These are phyloP conservation scores for Aphelinus atriplicis DNA, from an alignment of 1,140 invertebrate species.

Conservation along the genomic window DNA sequence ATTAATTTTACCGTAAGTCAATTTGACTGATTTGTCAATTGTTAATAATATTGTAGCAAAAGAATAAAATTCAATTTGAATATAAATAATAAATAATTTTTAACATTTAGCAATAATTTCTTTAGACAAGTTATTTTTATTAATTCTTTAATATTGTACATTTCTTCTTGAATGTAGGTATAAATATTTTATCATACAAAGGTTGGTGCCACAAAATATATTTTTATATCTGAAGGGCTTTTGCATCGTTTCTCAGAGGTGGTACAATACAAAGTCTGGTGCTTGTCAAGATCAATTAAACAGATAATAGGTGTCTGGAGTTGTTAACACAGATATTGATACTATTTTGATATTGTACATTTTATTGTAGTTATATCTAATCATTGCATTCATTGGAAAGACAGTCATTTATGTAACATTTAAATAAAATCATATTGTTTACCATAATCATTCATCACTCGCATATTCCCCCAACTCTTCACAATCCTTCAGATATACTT, in stretches of 20 bases:
- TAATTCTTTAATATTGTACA: conserved; percentile 23
- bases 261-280: conserved; percentile 17
- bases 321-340: conserved; percentile 29
- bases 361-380: conserved; percentile 22
- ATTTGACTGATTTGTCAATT: conserved; percentile 27
- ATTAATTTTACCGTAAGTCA: conserved; percentile 15
- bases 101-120: conserved; percentile 24
- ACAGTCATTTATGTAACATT: conserved; percentile 35
- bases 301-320: conserved; percentile 7
- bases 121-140: conserved; percentile 29
- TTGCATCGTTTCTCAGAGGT: conserved; percentile 21
- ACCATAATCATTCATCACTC: conserved; percentile 17
- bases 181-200: conserved; percentile 25
- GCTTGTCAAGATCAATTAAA: conserved; percentile 29
- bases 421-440: conserved; percentile 40
- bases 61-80: conserved; percentile 7
- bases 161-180: conserved; percentile 27
- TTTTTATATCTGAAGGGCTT: conserved; percentile 24
- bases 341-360: conserved; percentile 29
- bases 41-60: conserved; percentile 27
- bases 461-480: not conserved
- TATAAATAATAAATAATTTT: conserved; percentile 11
- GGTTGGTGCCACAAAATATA: conserved; percentile 36
- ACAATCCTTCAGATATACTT: no score
- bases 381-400: conserved; percentile 31